These are phyloP conservation scores for Eubucco bourcierii DNA, from an alignment of 2,113 vertebrate genomes.

Conservation along the genomic window DNA sequence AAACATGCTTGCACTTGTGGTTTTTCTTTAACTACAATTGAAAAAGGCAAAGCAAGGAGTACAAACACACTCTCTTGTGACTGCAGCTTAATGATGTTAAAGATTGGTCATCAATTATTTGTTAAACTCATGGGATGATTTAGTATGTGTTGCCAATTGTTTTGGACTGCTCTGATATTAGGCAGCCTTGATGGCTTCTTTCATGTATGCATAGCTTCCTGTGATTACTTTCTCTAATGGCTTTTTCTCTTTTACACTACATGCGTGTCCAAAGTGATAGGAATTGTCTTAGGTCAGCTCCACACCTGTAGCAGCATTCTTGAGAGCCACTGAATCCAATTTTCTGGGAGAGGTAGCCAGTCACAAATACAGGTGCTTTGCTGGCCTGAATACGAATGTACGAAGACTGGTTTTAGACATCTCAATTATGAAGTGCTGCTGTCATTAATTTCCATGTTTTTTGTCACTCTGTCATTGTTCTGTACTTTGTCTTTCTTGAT, in stretches of 20 bases:
- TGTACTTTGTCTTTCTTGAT: neutral
- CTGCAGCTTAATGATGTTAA: neutral
- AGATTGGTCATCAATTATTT: neutral
- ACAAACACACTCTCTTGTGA: neutral
- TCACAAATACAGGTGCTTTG: neutral
- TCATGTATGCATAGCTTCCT: accelerated
- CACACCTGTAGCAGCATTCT: neutral
- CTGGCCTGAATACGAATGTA: neutral
- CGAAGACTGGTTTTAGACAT: neutral
- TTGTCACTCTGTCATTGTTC: neutral
- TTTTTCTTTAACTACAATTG: neutral
- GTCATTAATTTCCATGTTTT: neutral
- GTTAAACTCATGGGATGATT: neutral
- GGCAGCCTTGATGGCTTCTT: neutral
- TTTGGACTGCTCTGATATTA: neutral
- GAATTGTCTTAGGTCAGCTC: neutral
- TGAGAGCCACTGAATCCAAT: neutral
- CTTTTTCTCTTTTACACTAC: neutral
- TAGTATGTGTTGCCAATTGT: neutral
- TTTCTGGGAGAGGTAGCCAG: neutral
- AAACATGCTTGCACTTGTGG: neutral
- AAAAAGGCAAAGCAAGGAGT: neutral
- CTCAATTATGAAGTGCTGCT: neutral
- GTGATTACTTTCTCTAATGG: neutral
- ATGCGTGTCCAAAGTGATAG: neutral